These are phyloP conservation scores for Dendrocincla tyrannina DNA, from an alignment of 2,797 vertebrate genomes.

Conservation along the genomic window DNA sequence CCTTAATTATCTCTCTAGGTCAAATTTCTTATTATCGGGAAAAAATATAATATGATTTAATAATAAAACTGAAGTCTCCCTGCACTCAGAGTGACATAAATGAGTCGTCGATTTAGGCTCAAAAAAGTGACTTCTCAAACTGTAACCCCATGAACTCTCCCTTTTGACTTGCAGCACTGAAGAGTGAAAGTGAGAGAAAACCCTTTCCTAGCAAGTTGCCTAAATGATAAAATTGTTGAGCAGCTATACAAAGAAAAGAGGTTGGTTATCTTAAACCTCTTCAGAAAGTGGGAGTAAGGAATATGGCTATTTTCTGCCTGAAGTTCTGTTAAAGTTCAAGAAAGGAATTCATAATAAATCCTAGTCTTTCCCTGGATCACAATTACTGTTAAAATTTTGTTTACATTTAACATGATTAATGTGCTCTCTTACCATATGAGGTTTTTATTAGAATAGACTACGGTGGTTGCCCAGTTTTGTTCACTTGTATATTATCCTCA, in stretches of 20 bases:
- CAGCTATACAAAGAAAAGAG: fast-evolving
- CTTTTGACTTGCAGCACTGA: neutral
- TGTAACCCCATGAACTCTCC: neutral
- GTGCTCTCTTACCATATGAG: neutral
- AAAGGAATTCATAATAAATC: neutral
- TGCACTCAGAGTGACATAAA: neutral
- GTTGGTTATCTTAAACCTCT: neutral
- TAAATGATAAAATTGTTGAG: neutral
- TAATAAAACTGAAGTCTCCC: neutral
- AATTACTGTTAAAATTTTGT: neutral
- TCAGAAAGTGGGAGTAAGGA: neutral
- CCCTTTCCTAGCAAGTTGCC: neutral
- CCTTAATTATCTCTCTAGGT: constrained; percentile 49
- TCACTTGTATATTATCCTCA: neutral
- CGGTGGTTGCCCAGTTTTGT: neutral
- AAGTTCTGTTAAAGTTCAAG: neutral
- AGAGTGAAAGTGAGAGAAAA: neutral
- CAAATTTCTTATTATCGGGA: constrained; percentile 16
- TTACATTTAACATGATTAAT: neutral
- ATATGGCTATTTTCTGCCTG: neutral
- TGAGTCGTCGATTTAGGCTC: neutral
- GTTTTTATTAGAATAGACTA: neutral
- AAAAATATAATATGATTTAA: neutral
- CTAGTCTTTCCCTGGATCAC: neutral
- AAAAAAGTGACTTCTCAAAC: neutral